phyloP scores from a whole-genome alignment of 1,140 invertebrate species.

The Platyura marginata region DNA sequence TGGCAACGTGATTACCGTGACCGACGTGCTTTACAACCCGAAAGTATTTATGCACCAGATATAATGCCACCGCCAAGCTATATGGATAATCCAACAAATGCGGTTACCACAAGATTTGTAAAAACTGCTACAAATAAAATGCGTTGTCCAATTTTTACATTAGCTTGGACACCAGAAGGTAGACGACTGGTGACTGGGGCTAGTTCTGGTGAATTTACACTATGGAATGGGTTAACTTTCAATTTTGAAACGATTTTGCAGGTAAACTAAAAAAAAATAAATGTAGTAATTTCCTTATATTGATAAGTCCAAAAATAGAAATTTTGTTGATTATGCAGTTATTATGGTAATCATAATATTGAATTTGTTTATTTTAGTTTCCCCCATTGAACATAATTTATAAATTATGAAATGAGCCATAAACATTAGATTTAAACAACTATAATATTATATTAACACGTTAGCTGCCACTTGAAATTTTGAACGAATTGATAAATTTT shows the following conservation, averaged over 20 bases:
- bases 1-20: constrained; percentile 89
- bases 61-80: constrained; percentile 76
- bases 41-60: constrained; percentile 76
- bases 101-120: constrained; percentile 90
- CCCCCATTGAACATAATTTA: too few species aligned
- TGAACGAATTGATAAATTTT: too few species aligned
- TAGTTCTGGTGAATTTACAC: constrained; percentile 96
- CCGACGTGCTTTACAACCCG: constrained; percentile 69
- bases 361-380: too few species aligned
- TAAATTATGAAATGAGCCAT: too few species aligned
- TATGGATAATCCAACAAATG: constrained; percentile 89
- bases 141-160: constrained; percentile 95
- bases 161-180: constrained; percentile 98
- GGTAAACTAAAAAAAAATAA: too few species aligned
- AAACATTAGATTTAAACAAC: too few species aligned
- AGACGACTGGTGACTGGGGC: constrained; percentile 93
- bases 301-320: neutral
- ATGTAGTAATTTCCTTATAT: neutral
- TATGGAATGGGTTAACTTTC: constrained; percentile 99
- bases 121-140: constrained; percentile 99
- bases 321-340: too few species aligned
- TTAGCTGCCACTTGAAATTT: too few species aligned
- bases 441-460: too few species aligned
- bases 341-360: too few species aligned
- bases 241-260: constrained; percentile 99